Conservation (phyloP, 2,113 vertebrate genomes). For the Oncorhynchus nerka region DNA sequence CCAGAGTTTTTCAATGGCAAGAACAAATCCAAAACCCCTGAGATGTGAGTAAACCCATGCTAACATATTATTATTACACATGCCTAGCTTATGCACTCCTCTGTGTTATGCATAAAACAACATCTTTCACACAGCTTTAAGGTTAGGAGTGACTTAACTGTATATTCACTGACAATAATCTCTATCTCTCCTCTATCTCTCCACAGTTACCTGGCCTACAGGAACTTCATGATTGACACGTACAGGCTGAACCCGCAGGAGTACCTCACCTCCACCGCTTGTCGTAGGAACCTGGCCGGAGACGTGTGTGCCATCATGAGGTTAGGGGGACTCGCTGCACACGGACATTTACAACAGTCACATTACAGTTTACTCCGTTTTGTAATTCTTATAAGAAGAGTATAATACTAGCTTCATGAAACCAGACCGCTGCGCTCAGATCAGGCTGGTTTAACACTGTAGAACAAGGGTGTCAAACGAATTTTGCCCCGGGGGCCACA, state of each 20-base stretch:
- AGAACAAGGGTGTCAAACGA: too few relatives aligned
- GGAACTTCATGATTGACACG: constrained; percentile 99
- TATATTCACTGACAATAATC: not conserved
- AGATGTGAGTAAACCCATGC: constrained; percentile 83
- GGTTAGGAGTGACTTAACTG: too few relatives aligned
- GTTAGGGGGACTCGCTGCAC: constrained; percentile 53
- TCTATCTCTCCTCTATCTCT: not conserved
- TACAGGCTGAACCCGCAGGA: constrained; percentile 97
- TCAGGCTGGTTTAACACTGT: too few relatives aligned
- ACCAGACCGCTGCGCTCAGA: too few relatives aligned
- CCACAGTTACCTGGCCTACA: constrained; percentile 89
- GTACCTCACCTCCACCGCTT: constrained; percentile 94
- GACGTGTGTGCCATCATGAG: constrained; percentile 98
- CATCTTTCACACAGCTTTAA: too few relatives aligned
- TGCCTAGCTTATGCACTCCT: too few relatives aligned
- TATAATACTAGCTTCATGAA: too few relatives aligned
- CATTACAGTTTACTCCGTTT: too few relatives aligned
- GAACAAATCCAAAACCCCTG: constrained; percentile 98
- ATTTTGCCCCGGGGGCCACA: too few relatives aligned
- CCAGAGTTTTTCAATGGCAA: constrained; percentile 99
- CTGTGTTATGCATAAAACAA: too few relatives aligned
- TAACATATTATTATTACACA: too few relatives aligned
- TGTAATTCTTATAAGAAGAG: too few relatives aligned
- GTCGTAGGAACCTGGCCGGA: constrained; percentile 93
- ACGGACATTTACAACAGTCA: not conserved